Evolutionary conservation across 35 echinoderm and acorn worm genomes (phyloP), one percentile per base, ranked within the genome.

Genomic region (Apostichopus californicus): DNA sequence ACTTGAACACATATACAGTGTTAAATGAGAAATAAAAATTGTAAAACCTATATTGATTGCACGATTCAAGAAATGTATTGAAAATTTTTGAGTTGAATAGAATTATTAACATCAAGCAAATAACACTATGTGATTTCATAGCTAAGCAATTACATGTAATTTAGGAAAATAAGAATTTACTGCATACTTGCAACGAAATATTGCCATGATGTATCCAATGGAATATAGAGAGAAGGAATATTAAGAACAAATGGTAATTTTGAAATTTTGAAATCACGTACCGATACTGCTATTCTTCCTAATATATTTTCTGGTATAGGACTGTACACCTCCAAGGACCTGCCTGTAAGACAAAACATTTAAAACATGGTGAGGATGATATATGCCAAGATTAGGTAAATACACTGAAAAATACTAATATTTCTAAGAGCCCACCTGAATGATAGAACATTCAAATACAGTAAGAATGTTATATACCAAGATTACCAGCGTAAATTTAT

Each of bases 281-380:
- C 97, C 10, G 93, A 96, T 55, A 98, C 95, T 66, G 97, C 92
- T 75, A 98, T 98, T 83, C 95, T 96, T 8, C 95, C 97, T 88
- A 98, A 70, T 20, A 96, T 94, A 66, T 60, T 23, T 80, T 98
- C 97, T 89, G 97, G 97, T 93, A 98, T 98, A 92, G 95, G 95
- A 25, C 82, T 92, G 65, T 98, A 98, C 79, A 96, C 88, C 94
- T 98, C 97, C 88, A 98, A 93, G 9, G 97, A 98, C n/a, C 97
- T 95, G 55, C 97, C 97, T 98, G 91, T 81, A 55, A 90, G 91
- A 91, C 1, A 91, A 17, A 54, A 93, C 8, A 90, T 46, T 46
- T 34, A 34, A 34, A 90, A 80, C 56, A 75, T n/a, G 15, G 71
- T 7, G n/a, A 75, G 17, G 20, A 61, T 61, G 12, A 61, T 61